Percentiles rank a stretch among this genome's conserved stretches.
phyloP scores from a whole-genome alignment of 2,113 vertebrate species.

The Melanotaenia duboulayi region DNA sequence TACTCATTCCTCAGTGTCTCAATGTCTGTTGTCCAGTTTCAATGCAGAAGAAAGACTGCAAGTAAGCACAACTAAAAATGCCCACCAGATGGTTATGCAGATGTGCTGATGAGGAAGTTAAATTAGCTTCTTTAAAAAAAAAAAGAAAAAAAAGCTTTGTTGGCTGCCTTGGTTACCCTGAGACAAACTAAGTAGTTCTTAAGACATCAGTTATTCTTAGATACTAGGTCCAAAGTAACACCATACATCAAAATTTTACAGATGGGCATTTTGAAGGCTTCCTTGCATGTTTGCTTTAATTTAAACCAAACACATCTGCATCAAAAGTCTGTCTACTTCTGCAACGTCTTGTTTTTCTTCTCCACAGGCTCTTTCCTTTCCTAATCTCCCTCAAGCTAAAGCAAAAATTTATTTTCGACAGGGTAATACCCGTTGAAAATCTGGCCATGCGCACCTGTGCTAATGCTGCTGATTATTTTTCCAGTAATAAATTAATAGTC shows the following conservation, averaged over 20 bases:
- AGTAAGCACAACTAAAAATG: neutral
- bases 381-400: neutral
- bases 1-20: slow-evolving; percentile 35
- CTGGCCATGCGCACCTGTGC: neutral
- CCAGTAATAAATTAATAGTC: neutral
- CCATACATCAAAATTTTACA: slow-evolving; percentile 2
- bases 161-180: neutral
- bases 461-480: neutral
- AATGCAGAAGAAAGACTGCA: neutral
- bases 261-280: neutral
- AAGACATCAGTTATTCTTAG: neutral
- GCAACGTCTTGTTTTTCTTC: neutral
- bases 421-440: slow-evolving; percentile 11
- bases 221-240: neutral
- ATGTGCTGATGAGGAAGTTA: slow-evolving; percentile 18
- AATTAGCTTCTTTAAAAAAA: neutral
- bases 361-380: slow-evolving; percentile 2
- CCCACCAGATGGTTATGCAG: neutral
- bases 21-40: slow-evolving; percentile 5
- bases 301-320: slow-evolving; percentile 14
- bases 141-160: neutral
- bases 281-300: slow-evolving; percentile 6
- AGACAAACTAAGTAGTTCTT: neutral
- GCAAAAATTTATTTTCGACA: slow-evolving; percentile 4
- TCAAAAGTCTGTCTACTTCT: neutral